These are phyloP conservation scores for Drosophila lacteicornis DNA, from an alignment of 1,140 invertebrate species.

Conservation along the genomic window DNA sequence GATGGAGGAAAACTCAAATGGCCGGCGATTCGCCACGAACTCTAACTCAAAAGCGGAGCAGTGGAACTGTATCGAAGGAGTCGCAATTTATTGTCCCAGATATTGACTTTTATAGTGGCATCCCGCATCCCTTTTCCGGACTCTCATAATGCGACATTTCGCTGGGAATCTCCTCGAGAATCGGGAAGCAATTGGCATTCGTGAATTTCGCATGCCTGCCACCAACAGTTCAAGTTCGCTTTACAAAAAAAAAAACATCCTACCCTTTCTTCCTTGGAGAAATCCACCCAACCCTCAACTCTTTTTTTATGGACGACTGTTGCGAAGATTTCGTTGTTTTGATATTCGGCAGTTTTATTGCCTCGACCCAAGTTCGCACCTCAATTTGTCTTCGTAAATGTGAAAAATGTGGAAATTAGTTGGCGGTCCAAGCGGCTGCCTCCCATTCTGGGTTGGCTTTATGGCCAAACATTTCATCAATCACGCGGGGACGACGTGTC, in stretches of 20 bases:
- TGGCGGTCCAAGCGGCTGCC: conserved; percentile 51
- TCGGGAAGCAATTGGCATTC: conserved; percentile 81
- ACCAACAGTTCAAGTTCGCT: conserved; percentile 32
- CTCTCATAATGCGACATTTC: conserved; percentile 56
- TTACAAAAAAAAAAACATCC: neutral
- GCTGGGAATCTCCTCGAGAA: conserved; percentile 63
- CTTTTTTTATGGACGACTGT: conserved; percentile 75
- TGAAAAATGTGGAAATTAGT: conserved; percentile 85
- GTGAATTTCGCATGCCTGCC: conserved; percentile 71
- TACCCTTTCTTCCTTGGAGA: neutral
- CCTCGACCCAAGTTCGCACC: conserved; percentile 85
- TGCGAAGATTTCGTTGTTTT: conserved; percentile 81
- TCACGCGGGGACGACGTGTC: conserved; percentile 71
- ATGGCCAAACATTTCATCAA: conserved; percentile 75
- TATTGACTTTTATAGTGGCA: conserved; percentile 82
- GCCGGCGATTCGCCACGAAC: conserved; percentile 49
- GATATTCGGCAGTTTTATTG: conserved; percentile 84
- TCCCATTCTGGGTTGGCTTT: conserved; percentile 27
- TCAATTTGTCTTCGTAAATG: conserved; percentile 85
- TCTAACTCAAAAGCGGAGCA: conserved; percentile 44
- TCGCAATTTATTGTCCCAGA: conserved; percentile 80
- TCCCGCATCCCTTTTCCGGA: conserved; percentile 12
- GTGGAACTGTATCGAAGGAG: conserved; percentile 49
- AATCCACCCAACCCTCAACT: conserved; percentile 31
- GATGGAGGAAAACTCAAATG: conserved; percentile 39